Base-by-base conservation (phyloP, 2,888 invertebrate genomes). In the Temnothorax unifasciatus region DNA sequence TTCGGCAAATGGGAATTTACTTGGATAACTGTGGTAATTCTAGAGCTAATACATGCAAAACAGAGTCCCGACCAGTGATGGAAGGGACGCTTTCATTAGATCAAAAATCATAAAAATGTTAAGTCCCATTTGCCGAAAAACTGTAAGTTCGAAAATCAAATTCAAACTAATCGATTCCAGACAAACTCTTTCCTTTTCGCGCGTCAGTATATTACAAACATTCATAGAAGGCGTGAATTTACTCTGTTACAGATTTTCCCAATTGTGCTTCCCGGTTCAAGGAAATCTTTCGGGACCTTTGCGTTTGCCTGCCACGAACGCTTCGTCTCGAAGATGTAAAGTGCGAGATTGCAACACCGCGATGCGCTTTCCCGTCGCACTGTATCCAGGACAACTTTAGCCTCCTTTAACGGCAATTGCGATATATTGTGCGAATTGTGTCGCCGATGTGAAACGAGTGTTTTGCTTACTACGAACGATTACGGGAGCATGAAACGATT, bases 41-140 rank as follows among this genome's bases (percentile, higher is more conserved):
- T 96, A 96, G 96, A 96, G 96, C 96, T 96, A 96, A 96, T 96
- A 96, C 96, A 96, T 96, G 96, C 96, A 95, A 95, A 95, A 92
- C 87, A 92, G 94, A 95, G 93, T 94, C 92, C 95, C 94, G 44
- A 66, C 64, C 64, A 64, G 44, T 71, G 59, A 59, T 74, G 76
- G 71, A 13, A 64, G 85, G 82, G 64, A 79, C 63, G 73, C 84
- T 73, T 47, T 76, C 50, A 61, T 76, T 76, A 63, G 81, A 75
- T 75, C 69, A 85, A 82, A 82, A 69, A 21, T 21, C 21, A 21
- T 21, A 21, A 21, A 21, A 21, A 21, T 21, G 21, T 21, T 21
- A 21, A 21, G 21, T 21, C 21, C 21, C 21, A 21, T 21, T 21
- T 21, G 21, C 21, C 21, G 21, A 21, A 21, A 21, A 21, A 21